Evolutionary conservation across 2,797 vertebrate genomes (phyloP).

Genomic region (Natrix natrix): DNA sequence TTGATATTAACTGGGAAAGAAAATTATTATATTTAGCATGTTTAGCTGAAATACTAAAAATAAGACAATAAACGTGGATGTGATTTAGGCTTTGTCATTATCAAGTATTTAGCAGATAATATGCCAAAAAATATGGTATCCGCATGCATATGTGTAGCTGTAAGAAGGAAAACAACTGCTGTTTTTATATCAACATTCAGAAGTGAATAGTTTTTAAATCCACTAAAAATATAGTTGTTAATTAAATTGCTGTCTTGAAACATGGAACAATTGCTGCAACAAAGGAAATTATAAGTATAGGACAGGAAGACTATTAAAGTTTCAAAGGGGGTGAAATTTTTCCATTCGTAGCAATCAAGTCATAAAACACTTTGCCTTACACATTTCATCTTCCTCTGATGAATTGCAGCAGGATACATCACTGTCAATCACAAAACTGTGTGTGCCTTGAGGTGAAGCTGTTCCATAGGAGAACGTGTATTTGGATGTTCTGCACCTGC

Average conservation of each 20-base stretch:
- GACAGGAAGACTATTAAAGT: conserved; percentile 15
- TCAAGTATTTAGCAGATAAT: background rate
- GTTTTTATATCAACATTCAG: background rate
- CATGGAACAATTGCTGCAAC: background rate
- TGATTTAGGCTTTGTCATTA: conserved; percentile 9
- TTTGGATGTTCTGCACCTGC: background rate
- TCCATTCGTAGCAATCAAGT: conserved; percentile 11
- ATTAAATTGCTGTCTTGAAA: conserved; percentile 22
- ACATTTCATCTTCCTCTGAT: conserved; percentile 5
- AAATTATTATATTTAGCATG: conserved; percentile 1
- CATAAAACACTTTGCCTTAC: conserved; percentile 15
- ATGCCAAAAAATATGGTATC: background rate
- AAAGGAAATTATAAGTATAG: conserved; percentile 5
- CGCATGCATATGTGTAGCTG: background rate
- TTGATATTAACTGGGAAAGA: background rate
- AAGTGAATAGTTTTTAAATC: conserved; percentile 15
- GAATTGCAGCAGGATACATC: background rate
- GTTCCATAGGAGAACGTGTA: background rate
- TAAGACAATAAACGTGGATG: fast-evolving
- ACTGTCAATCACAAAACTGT: background rate
- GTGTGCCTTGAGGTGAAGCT: background rate
- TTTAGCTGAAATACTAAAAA: background rate
- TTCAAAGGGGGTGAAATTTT: background rate
- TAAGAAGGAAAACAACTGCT: conserved; percentile 16
- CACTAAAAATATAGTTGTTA: conserved; percentile 15